These are phyloP conservation scores for Phocoena sinus DNA, from an alignment of 2,113 vertebrate genomes.

Conservation along the genomic window DNA sequence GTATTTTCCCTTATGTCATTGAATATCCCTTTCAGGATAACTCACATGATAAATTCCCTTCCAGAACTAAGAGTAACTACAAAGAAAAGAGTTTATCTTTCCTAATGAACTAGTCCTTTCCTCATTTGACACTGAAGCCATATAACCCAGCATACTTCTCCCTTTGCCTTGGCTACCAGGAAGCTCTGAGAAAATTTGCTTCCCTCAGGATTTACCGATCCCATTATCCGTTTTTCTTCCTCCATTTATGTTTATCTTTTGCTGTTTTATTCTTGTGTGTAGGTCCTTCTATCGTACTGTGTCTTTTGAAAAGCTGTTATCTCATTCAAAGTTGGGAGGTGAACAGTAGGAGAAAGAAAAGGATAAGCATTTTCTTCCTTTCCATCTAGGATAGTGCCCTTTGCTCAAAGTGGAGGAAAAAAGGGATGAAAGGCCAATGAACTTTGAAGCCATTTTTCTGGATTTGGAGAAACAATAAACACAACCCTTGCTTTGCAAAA, in stretches of 20 bases:
- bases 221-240: neutral
- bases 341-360: neutral
- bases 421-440: neutral
- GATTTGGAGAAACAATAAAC: conserved; percentile 8
- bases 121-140: neutral
- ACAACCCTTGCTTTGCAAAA: neutral
- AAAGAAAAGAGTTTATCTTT: neutral
- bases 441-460: neutral
- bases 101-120: neutral
- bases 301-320: neutral
- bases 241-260: neutral
- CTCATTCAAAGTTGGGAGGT: conserved; percentile 9
- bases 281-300: neutral
- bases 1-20: neutral
- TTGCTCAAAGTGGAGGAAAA: neutral
- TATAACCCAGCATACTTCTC: neutral
- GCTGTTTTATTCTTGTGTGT: neutral
- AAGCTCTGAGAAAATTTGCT: conserved; percentile 24
- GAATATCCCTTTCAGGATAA: neutral
- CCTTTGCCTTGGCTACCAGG: conserved; percentile 10
- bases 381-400: neutral
- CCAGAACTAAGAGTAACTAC: neutral
- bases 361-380: neutral
- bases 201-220: neutral
- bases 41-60: neutral